A percentile compares a stretch with the other conserved stretches of the same genome.
Evolutionary conservation across 1,140 invertebrate species (phyloP).

Genomic region (Papilio machaon): DNA sequence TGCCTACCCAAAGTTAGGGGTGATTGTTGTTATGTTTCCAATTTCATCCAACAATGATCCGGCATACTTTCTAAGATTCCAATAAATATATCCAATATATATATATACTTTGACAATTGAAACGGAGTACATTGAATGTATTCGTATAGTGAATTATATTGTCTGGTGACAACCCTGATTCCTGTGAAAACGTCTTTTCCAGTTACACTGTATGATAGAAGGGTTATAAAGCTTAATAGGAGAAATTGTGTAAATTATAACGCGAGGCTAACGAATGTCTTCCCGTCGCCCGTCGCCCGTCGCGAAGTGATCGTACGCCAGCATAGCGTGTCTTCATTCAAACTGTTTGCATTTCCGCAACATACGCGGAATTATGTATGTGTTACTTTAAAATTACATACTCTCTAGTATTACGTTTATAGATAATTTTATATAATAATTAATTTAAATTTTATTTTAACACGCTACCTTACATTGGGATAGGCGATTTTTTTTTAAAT

Average conservation of each 20-base stretch:
- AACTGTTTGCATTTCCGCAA: constrained; percentile 15
- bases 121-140: too few relatives aligned
- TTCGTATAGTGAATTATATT: background rate
- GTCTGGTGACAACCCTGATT: constrained; percentile 22
- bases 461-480: background rate
- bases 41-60: too few relatives aligned
- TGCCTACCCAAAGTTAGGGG: too few relatives aligned
- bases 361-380: background rate
- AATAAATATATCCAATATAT: too few relatives aligned
- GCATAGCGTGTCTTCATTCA: background rate
- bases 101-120: too few relatives aligned
- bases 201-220: constrained; percentile 26
- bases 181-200: constrained; percentile 28
- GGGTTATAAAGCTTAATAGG: constrained; percentile 36
- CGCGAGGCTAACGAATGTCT: constrained; percentile 15
- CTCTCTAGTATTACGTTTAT: background rate
- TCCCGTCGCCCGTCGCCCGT: constrained; percentile 29
- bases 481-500: background rate
- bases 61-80: too few relatives aligned
- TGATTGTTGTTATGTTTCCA: too few relatives aligned
- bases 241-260: constrained; percentile 34
- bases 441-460: too few relatives aligned
- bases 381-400: background rate
- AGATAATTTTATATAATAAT: background rate
- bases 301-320: background rate